Base-by-base conservation (phyloP, 2,888 invertebrate genomes). In the Oscheius sp. region DNA sequence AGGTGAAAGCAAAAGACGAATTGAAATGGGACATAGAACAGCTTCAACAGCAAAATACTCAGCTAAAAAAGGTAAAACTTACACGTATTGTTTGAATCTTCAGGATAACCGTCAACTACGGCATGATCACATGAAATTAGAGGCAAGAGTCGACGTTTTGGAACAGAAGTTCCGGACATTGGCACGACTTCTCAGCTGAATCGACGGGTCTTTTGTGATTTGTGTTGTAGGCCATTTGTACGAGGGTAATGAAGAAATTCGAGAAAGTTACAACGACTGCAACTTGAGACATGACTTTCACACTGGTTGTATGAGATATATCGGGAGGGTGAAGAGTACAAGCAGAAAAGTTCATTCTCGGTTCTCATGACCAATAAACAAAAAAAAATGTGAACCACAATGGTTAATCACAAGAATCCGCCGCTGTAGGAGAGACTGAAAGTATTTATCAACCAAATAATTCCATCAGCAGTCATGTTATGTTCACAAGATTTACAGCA, bases 11-110 rank as follows among this genome's bases (percentile, higher is more conserved):
- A 2, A 30, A 47, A 59, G 81, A 82, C 45, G 84, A 84, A 51
- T 45, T 85, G 41, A 75, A 72, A 57, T 84, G 82, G 82, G 84
- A 84, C 67, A 70, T 84, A 45, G 83, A 85, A 36, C 84, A 85
- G 61, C 73, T 84, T 36, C 83, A 83, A 54, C 72, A 73, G 36
- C 80, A 80, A 59, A 85, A 85, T 68, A 51, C 69, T 30, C 75
- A 76, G 62, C 72, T 80, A 47, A 76, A 77, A 57, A 81, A 75
- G 56, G 67, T 67, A 24, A 24, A 49, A 24, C 8, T 1, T 38
- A 24, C 8, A 17, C 38, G 9, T 26, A 28, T 26, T 59, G 2
- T 22, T 17, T 14, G 12, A 30, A 8, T 32, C 28, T 57, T 47
- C 36, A 67, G 67, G 67, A 67, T 28, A 67, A 67, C 20, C 57